Conservation (phyloP, 2,113 vertebrate species). For the Thalassarche chlororhynchos region DNA sequence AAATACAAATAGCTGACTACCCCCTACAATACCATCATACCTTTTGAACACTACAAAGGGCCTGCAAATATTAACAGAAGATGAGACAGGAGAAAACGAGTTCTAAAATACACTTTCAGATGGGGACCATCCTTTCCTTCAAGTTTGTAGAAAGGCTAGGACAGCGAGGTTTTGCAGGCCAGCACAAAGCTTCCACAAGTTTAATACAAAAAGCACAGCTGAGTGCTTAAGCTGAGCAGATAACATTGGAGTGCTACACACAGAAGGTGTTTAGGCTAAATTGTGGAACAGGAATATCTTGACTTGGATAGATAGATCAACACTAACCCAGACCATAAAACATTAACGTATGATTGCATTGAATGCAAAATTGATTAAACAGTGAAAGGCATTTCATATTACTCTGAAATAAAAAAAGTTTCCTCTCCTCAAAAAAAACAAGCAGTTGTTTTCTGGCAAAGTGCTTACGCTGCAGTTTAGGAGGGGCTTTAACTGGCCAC, state of each 20-base stretch:
- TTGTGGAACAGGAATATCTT: neutral
- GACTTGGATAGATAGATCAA: neutral
- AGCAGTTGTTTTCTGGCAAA: neutral
- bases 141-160: neutral
- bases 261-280: neutral
- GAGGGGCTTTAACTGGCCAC: neutral
- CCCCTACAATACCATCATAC: rapidly evolving
- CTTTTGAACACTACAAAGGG: neutral
- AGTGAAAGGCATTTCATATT: neutral
- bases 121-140: neutral
- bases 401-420: neutral
- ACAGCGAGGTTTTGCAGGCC: neutral
- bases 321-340: neutral
- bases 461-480: neutral
- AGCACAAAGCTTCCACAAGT: neutral
- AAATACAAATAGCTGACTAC: neutral
- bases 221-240: neutral
- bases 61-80: neutral
- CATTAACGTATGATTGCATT: rapidly evolving
- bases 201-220: neutral
- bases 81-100: neutral
- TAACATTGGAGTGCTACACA: neutral
- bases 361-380: neutral
- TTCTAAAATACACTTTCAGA: neutral
- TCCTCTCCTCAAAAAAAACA: neutral